These are phyloP conservation scores for Mionectes macconnelli DNA, from an alignment of 2,113 vertebrate species.

Conservation along the genomic window DNA sequence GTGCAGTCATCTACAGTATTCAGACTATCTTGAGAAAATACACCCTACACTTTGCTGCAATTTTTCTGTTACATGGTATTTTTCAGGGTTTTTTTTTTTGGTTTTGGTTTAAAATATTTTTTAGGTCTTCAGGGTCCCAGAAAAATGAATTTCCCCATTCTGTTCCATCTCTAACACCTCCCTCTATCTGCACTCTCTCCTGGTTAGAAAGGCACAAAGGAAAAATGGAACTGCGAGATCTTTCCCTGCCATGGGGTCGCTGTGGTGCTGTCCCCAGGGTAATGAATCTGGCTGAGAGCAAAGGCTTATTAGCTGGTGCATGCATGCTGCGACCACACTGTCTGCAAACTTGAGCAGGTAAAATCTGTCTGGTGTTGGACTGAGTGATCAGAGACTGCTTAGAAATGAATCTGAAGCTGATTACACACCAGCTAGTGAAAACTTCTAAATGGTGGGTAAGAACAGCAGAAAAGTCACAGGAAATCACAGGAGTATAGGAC, in stretches of 20 bases:
- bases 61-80: background rate
- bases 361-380: background rate
- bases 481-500: background rate
- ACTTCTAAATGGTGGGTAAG: background rate
- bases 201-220: background rate
- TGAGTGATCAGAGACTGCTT: background rate
- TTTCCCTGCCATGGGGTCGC: fast-evolving
- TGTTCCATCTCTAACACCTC: background rate
- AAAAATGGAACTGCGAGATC: background rate
- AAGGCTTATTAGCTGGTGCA: background rate
- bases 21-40: background rate
- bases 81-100: fast-evolving
- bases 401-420: background rate
- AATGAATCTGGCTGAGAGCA: background rate
- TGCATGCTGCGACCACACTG: fast-evolving
- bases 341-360: background rate
- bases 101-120: background rate
- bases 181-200: background rate
- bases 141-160: background rate
- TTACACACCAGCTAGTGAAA: background rate
- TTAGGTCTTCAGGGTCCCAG: background rate
- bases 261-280: background rate
- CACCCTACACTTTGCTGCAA: background rate
- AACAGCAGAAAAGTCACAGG: background rate
- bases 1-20: background rate